A percentile compares a stretch with the other conserved stretches of the same genome.
Evolutionary conservation across 2,888 invertebrate genomes (phyloP).

Genomic region (Philonicus albiceps): DNA sequence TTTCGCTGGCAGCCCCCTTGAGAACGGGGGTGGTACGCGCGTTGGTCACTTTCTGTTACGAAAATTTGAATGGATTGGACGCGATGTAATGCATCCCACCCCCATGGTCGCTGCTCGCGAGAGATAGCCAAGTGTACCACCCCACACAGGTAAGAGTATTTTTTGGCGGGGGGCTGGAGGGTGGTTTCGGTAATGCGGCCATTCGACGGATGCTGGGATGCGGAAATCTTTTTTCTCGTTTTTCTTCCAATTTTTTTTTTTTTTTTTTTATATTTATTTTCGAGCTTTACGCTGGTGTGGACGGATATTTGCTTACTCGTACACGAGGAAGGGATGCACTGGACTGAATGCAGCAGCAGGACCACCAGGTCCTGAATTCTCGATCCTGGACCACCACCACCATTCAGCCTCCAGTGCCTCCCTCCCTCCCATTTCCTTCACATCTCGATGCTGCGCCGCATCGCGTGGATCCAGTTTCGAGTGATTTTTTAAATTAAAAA

Average conservation of each 20-base stretch:
- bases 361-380: too few relatives aligned
- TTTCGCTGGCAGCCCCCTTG: conserved; percentile 33
- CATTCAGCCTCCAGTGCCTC: not conserved
- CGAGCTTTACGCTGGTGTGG: conserved; percentile 19
- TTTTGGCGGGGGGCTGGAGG: not conserved
- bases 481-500: conserved; percentile 41
- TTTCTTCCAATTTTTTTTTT: not conserved
- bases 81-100: conserved; percentile 38
- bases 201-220: conserved; percentile 32
- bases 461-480: not conserved
- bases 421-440: too few relatives aligned
- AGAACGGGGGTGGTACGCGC: conserved; percentile 35
- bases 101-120: not conserved
- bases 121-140: conserved; percentile 32
- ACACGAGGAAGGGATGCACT: conserved; percentile 14
- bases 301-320: conserved; percentile 36
- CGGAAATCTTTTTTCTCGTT: conserved; percentile 31
- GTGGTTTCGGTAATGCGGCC: conserved; percentile 15
- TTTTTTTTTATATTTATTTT: not conserved
- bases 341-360: conserved; percentile 24
- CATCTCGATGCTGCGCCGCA: not conserved
- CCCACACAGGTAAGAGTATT: conserved; percentile 26
- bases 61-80: conserved; percentile 42
- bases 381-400: not conserved
- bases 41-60: conserved; percentile 41